Percentiles rank a stretch among this genome's conserved stretches.
phyloP scores from a whole-genome alignment of 1,140 invertebrate genomes.

The Platyscapa corneri region DNA sequence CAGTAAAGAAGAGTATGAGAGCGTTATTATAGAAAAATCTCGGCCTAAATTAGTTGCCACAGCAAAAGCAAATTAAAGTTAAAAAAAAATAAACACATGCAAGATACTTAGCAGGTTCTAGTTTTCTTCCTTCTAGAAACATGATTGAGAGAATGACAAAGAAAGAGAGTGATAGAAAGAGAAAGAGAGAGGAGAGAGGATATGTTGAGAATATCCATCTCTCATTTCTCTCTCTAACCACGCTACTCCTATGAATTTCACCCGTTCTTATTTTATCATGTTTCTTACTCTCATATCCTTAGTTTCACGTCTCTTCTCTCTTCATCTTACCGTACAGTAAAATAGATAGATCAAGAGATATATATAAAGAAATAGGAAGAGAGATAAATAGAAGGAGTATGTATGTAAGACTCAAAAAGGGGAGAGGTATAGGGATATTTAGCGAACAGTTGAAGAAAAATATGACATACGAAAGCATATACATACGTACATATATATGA shows the following conservation, averaged over 20 bases:
- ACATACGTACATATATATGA: background rate
- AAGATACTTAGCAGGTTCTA: slow-evolving; percentile 51
- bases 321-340: slow-evolving; percentile 4
- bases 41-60: slow-evolving; percentile 24
- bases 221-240: background rate
- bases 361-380: background rate
- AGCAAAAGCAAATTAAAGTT: background rate
- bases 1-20: background rate
- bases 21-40: slow-evolving; percentile 1
- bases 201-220: background rate
- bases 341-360: background rate
- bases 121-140: background rate
- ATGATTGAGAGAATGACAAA: background rate
- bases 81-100: slow-evolving; percentile 56
- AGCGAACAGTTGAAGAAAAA: background rate
- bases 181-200: too few relatives aligned
- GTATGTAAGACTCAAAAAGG: background rate
- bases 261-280: slow-evolving; percentile 52
- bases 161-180: background rate
- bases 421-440: background rate
- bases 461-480: background rate
- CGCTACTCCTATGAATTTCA: slow-evolving; percentile 17
- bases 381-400: background rate
- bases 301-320: slow-evolving; percentile 15
- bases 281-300: slow-evolving; percentile 38